These are phyloP conservation scores for Mirounga angustirostris DNA, from an alignment of 2,113 vertebrate species.

Conservation along the genomic window DNA sequence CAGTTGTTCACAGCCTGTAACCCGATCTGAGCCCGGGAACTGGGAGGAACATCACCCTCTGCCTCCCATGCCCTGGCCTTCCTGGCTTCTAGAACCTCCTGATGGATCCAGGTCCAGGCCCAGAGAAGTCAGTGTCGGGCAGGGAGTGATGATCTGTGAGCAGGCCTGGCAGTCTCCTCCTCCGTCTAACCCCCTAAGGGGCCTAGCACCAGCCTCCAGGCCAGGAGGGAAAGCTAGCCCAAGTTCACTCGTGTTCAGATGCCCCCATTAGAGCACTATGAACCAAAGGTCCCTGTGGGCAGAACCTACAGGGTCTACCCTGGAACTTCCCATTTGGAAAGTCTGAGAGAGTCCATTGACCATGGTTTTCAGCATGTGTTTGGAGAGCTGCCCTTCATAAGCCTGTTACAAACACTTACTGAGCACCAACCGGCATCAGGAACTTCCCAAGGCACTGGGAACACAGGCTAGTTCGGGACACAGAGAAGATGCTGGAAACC, in stretches of 20 bases:
- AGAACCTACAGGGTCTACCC: neutral
- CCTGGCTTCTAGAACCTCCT: constrained; percentile 15
- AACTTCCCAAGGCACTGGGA: neutral
- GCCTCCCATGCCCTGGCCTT: neutral
- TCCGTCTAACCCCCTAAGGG: neutral
- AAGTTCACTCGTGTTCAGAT: neutral
- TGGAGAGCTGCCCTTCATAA: neutral
- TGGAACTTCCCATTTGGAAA: neutral
- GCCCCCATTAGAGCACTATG: neutral
- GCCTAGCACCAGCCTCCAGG: neutral
- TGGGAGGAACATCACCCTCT: neutral
- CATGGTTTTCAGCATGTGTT: neutral
- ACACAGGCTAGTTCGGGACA: neutral
- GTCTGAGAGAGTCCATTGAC: neutral
- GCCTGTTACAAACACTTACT: neutral
- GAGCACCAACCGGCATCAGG: neutral
- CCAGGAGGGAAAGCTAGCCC: neutral
- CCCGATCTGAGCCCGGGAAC: neutral
- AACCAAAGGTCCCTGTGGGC: neutral
- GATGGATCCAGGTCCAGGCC: neutral
- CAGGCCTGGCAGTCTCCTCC: neutral
- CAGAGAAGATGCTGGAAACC: neutral
- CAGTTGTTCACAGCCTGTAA: neutral
- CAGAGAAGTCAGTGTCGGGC: neutral
- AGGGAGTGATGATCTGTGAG: neutral